Evolutionary conservation across 1,140 invertebrate species (phyloP), one percentile per base, ranked within the genome.

Genomic region (Eupristina koningsbergeri): DNA sequence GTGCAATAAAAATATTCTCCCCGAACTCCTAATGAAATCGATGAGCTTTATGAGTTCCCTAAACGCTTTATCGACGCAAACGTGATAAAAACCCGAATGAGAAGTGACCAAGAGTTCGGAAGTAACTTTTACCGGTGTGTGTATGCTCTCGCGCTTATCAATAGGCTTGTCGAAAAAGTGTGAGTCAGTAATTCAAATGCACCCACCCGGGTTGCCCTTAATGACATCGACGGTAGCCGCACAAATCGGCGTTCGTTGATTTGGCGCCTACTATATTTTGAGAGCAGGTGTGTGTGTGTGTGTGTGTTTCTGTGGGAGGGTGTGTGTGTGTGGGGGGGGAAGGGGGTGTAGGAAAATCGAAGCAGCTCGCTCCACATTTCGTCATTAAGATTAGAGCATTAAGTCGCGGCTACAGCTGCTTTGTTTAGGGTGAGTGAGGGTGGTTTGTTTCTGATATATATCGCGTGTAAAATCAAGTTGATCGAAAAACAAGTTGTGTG

Each of bases 171-270:
- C 29, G 31, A 63, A 83, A 83, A 83, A 58, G 76, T 34, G 41
- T 83, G 82, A 83, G 63, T 83, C 82, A 86, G 81, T 81, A 83
- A 84, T 76, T 73, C 73, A 73, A 82, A 73, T 84, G 83, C 86
- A 82, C 85, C 82, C 80, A 82, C 82, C 80, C 80, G 78, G 74
- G 77, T 67, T 31, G 17, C 58, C 8, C 34, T 26, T 41, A 63
- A 77, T 73, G 58, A 79, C 83, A 86, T 85, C 86, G 87, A 81
- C 84, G 86, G 80, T 71, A 76, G 89, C 89, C 88, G 89, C 87
- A 87, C 89, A 89, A 90, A 91, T 91, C 88, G 87, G 87, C 86
- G 86, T 84, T 26, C 71, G 76, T 3, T 36, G 31, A 36, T n/a
- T n/a, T n/a, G n/a, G 26, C 13, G 13, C 22, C 31, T 19, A 36